Base-by-base conservation (phyloP, 2,113 vertebrate genomes). In the Ceyx cyanopectus region DNA sequence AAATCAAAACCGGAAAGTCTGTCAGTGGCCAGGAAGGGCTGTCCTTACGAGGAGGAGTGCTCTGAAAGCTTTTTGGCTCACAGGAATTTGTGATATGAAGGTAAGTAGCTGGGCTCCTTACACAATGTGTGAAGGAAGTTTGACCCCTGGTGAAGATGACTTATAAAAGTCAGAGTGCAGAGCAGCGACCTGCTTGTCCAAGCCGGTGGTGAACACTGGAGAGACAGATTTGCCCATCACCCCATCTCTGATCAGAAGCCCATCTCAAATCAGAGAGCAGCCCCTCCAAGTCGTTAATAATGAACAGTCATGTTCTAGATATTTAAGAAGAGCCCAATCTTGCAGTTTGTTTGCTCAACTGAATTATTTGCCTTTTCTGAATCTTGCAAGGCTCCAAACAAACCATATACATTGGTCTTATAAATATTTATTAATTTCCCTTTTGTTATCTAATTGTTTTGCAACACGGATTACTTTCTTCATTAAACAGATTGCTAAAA, bases 361-460 rank as follows among this genome's bases (percentile, higher is more conserved):
- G 34, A 57, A 62, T 85, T 80, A 18, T 90, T 90, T 90, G 41
- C 16, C 29, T 82, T 91, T 82, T 81, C 62, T 80, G 78, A 89
- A 63, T 90, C 81, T 96, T 89, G 40, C 29, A 85, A 95, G 91
- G 40, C 30, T 92, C 61, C 51, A 70, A 83, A 89, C 26, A 43
- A 87, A 74, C 15, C 29, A 32, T 77, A 89, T 85, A 77, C 48
- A 57, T 61, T 57, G 43, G 68, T 91, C 67, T 93, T 87, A 92
- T 58, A 87, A 94, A 82, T 91, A 87, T 85, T 88, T 89, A 82
- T 95, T 96, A 66, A 78, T 95, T 74, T 90, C 70, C 69, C 73
- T 58, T 70, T 88, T 94, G 84, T 92, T 89, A 88, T 69, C 56
- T 92, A 90, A 91, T 94, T 94, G 91, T 92, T 85, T 94, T 87